A percentile compares a stretch with the other conserved stretches of the same genome.
Evolutionary conservation across 2,888 invertebrate genomes (phyloP).

Genomic region (Pseudanteris insignis): DNA sequence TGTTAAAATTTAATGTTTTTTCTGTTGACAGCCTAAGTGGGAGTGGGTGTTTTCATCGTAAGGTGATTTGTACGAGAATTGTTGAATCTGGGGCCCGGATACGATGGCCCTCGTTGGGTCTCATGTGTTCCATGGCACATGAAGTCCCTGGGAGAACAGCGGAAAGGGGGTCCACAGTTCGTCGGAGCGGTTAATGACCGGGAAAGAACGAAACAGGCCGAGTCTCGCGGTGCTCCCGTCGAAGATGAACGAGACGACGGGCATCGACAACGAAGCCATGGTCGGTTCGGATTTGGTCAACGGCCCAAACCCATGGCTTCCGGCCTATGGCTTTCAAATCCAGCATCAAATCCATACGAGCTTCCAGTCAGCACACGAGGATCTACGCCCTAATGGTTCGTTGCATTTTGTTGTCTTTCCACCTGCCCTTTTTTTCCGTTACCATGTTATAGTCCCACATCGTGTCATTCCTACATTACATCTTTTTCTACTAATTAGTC

Average conservation of each 20-base stretch:
- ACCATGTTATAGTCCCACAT: slow-evolving; percentile 6
- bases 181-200: slow-evolving; percentile 58
- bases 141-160: slow-evolving; percentile 52
- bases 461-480: background rate
- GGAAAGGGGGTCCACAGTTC: slow-evolving; percentile 59
- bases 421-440: slow-evolving; percentile 32
- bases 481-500: too few species aligned
- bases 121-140: slow-evolving; percentile 39
- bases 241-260: slow-evolving; percentile 42
- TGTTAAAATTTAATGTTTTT: too few species aligned
- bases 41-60: too few species aligned
- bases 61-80: too few species aligned
- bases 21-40: too few species aligned
- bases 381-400: slow-evolving; percentile 64
- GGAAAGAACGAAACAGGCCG: slow-evolving; percentile 24
- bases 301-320: slow-evolving; percentile 81
- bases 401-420: slow-evolving; percentile 41
- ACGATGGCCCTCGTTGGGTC: slow-evolving; percentile 32
- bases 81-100: slow-evolving; percentile 6
- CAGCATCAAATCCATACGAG: slow-evolving; percentile 70
- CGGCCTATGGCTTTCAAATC: slow-evolving; percentile 79
- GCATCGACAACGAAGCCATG: slow-evolving; percentile 41
- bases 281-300: slow-evolving; percentile 61
- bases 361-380: slow-evolving; percentile 61
- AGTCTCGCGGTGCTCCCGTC: slow-evolving; percentile 25